Percentiles rank a stretch among this genome's conserved stretches.
These are phyloP conservation scores for Scleropages formosus DNA, from an alignment of 2,797 vertebrate genomes.

Conservation along the genomic window DNA sequence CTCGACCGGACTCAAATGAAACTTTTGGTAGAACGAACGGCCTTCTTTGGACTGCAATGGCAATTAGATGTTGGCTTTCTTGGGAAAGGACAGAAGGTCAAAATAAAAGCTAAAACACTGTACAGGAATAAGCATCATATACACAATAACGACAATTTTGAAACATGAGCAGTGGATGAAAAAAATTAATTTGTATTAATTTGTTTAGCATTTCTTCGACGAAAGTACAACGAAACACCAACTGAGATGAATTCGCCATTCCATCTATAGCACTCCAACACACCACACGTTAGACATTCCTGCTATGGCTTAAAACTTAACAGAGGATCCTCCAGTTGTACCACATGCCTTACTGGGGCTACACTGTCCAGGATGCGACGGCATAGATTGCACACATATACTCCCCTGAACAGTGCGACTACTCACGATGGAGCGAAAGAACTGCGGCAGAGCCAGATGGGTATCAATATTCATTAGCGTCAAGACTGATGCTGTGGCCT, in stretches of 20 bases:
- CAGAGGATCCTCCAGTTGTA: conserved; percentile 5
- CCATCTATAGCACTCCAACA: not conserved
- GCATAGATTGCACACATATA: no score
- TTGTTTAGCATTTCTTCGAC: not conserved
- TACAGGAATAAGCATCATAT: not conserved
- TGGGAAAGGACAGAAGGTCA: not conserved
- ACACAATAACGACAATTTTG: not conserved
- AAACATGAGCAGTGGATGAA: not conserved
- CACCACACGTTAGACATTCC: not conserved
- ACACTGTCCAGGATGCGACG: no score
- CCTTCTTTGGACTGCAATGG: not conserved
- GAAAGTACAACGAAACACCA: not conserved
- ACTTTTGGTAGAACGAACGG: not conserved
- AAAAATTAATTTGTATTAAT: not conserved
- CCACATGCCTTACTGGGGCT: no score
- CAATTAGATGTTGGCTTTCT: not conserved
- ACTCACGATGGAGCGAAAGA: not conserved
- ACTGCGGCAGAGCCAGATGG: not conserved
- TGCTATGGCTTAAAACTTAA: not conserved
- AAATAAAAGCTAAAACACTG: not conserved
- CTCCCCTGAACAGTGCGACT: no score
- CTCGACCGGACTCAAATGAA: not conserved
- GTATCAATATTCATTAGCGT: not conserved
- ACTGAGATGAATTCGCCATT: not conserved
- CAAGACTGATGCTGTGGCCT: not conserved